Evolutionary conservation across 1,140 invertebrate species (phyloP), one percentile per base, ranked within the genome.

Genomic region (Hypothenemus hampei): DNA sequence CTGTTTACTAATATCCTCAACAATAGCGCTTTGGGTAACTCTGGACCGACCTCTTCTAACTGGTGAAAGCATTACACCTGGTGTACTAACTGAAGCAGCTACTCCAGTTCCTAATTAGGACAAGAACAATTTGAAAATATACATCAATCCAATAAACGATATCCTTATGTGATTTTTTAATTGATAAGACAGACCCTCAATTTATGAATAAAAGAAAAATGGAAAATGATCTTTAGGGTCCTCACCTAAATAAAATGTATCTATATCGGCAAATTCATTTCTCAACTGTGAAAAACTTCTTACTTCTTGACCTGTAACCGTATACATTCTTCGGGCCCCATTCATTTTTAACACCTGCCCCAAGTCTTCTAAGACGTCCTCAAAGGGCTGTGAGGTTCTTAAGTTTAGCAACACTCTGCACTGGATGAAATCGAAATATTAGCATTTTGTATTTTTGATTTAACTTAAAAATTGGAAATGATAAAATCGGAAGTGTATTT

Each of bases 301-400:
- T 2, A 96, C 91, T 81, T 93, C 89, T 80, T 92, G 87, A 48
- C 91, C 91, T 6, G 84, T 86, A 20, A 90, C 85, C 39, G 90
- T 93, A 72, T 89, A 91, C 85, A 95, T 91, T 73, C 85, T 81
- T 70, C 88, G 89, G 49, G 89, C 88, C 54, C 88, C 86, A 64
- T 83, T 89, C 84, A 93, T 89, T 76, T 91, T 93, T 31, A 95
- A 77, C 35, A 93, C 90, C 77, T 93, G 88, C 55, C 91, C 91
- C 62, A 95, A 78, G 75, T 96, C 93, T 69, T 89, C 85, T 46
- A 97, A 74, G n/a, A 97, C 88, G 68, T 95, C 91, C 74, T 97
- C 93, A 68, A 94, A 97, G 2, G 89, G 90, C 69, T 95, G 91
- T 7, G 88, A 86, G 1, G 92, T 96, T 52, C 90, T 81, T 58